Conservation (phyloP, 2,888 invertebrate genomes). For the Listrodromus nycthemerus region DNA sequence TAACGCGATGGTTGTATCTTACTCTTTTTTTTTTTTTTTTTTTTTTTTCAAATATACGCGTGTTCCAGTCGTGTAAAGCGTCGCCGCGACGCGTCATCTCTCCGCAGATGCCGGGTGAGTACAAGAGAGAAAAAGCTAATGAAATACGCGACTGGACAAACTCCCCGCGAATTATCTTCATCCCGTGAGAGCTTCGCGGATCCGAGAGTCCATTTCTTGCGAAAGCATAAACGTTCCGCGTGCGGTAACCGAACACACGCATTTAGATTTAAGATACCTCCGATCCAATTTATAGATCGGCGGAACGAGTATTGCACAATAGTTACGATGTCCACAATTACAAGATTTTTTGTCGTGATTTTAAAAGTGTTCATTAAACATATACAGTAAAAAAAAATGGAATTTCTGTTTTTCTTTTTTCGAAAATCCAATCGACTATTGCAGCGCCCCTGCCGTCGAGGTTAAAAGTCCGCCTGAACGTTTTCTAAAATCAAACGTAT, state of each 20-base stretch:
- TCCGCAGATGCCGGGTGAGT: background rate
- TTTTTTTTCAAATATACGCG: conserved; percentile 53
- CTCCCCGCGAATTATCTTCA: conserved; percentile 19
- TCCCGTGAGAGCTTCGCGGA: background rate
- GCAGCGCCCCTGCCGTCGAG: too few species aligned
- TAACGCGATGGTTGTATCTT: conserved; percentile 64
- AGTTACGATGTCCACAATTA: background rate
- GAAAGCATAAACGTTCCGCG: background rate
- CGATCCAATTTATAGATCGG: background rate
- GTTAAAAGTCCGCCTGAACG: too few species aligned
- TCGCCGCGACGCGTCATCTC: conserved; percentile 15
- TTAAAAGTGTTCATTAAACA: background rate
- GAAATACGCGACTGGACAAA: conserved; percentile 13
- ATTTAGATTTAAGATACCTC: background rate
- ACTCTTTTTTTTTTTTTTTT: conserved; percentile 15
- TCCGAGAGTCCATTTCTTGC: conserved; percentile 1
- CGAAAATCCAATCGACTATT: too few species aligned
- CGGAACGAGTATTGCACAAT: background rate
- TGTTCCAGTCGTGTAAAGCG: conserved; percentile 61
- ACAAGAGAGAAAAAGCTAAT: conserved; percentile 1
- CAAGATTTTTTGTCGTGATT: background rate
- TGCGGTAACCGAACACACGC: conserved; percentile 17
- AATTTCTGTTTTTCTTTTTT: too few species aligned
- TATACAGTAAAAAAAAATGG: background rate
- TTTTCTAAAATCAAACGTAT: too few species aligned